Evolutionary conservation across 2,113 vertebrate genomes (phyloP), one percentile per base, ranked within the genome.

Genomic region (Pterocles gutturalis): DNA sequence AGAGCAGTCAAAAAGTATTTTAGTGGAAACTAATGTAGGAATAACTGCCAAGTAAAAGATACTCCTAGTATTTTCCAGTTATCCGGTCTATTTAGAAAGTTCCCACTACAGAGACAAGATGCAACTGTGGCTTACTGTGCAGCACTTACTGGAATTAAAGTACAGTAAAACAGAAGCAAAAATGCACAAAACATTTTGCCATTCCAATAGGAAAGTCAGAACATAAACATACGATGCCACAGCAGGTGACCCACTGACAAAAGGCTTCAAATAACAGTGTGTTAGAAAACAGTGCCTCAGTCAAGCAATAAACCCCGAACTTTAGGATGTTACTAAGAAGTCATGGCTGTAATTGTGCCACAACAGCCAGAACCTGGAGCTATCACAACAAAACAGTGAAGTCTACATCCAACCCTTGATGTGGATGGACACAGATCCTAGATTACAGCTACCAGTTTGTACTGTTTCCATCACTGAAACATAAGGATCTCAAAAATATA

Each of bases 371-470:
- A 22, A 88, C 14, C 31, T 11, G 28, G 3, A 93, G 62, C n/a
- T 29, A 10, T 15, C 19, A 81, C 31, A 61, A 72, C 8, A 16
- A 46, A 55, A 36, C 26, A 54, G 5, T 29, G 21, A 82, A 54
- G 38, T 41, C 15, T 38, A 38, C 21, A 45, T 34, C 31, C 28
- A 77, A 33, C 13, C 28, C 5, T 11, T 25, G 28, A 67, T 25
- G 15, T 9, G 57, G 20, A 91, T 7, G 28, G 21, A 71, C 7
- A 38, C 12, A 62, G 24, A 46, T 48, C 31, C 53, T 64, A 60
- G 0, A 1, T 9, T 43, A 69, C 0, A n/a, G 41, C 31, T 24
- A 83, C 25, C 26, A 28, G 31, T 64, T 86, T n/a, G 9, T 18
- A 67, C 28, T 20, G 15, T 48, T 75, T 62, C 45, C 54, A 65